Conservation (phyloP, 1,140 invertebrate genomes). For the Drosophila persimilis region DNA sequence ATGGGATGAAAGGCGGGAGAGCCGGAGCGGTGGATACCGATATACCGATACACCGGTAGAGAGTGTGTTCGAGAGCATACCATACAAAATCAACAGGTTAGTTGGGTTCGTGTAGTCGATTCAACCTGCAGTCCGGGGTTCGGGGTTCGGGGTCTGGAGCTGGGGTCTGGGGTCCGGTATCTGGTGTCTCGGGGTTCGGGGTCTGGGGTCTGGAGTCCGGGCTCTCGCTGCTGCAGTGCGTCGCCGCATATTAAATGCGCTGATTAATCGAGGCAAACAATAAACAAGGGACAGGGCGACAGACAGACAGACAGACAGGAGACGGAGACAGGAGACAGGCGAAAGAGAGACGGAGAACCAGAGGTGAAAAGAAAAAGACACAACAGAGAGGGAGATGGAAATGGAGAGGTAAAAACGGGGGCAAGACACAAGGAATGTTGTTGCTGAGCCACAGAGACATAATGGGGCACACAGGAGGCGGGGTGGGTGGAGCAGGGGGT, state of each 20-base stretch:
- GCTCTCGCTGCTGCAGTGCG: slow-evolving; percentile 43
- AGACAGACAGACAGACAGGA: slow-evolving; percentile 4
- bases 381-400: background rate
- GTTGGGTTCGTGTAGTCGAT: slow-evolving; percentile 36
- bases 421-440: slow-evolving; percentile 49
- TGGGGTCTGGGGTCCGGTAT: no score
- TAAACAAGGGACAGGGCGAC: slow-evolving; percentile 35
- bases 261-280: slow-evolving; percentile 73
- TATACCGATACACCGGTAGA: no score
- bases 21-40: background rate
- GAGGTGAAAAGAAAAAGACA: background rate
- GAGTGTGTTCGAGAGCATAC: background rate
- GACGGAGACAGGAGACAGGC: background rate
- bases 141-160: no score
- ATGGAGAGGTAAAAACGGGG: slow-evolving; percentile 1
- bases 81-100: slow-evolving; percentile 46
- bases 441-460: slow-evolving; percentile 6
- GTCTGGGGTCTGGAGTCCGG: no score
- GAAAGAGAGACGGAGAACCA: slow-evolving; percentile 43
- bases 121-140: slow-evolving; percentile 35
- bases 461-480: background rate
- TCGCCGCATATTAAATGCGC: slow-evolving; percentile 62
- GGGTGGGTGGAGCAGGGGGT: slow-evolving; percentile 4
- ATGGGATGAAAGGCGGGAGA: no score
- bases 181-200: no score